phyloP scores from a whole-genome alignment of 2,888 invertebrate genomes.

The Pachydiplax longipennis region DNA sequence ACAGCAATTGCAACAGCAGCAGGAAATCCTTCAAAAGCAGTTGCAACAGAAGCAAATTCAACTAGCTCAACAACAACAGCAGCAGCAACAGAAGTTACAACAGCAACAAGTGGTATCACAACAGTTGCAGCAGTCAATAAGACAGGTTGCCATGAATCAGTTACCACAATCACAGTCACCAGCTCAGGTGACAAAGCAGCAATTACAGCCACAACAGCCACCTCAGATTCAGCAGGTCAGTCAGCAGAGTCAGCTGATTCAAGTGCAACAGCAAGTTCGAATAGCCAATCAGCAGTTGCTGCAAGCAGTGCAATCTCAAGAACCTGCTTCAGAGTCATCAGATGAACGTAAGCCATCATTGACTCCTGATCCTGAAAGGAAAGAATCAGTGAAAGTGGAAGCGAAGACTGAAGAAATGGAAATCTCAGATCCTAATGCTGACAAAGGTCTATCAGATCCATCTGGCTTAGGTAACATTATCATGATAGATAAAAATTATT shows the following conservation, averaged over 20 bases:
- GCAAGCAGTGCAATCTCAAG: neutral
- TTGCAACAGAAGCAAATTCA: slow-evolving; percentile 18
- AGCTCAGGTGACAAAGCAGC: neutral
- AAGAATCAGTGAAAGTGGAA: slow-evolving; percentile 10
- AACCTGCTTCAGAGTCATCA: neutral
- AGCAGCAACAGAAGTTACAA: neutral
- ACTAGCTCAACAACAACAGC: neutral
- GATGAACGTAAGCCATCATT: slow-evolving; percentile 52
- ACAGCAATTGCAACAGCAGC: slow-evolving; percentile 7
- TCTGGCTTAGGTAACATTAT: slow-evolving; percentile 47
- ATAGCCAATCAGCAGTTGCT: neutral
- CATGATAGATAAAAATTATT: neutral
- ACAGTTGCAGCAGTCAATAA: neutral
- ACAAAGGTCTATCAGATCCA: slow-evolving; percentile 46
- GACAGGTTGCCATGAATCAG: neutral
- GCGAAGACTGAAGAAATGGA: slow-evolving; percentile 44
- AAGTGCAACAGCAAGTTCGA: neutral
- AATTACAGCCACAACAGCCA: neutral
- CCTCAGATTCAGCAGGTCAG: slow-evolving; percentile 51
- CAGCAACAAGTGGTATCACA: neutral
- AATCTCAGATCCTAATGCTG: neutral
- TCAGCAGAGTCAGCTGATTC: neutral
- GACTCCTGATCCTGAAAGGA: slow-evolving; percentile 9
- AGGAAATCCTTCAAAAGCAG: slow-evolving; percentile 2
- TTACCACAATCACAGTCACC: neutral